Percentiles rank a stretch among this genome's conserved stretches.
These are phyloP conservation scores for Ctenopoma multispine DNA, from an alignment of 2,797 vertebrate genomes.

Conservation along the genomic window DNA sequence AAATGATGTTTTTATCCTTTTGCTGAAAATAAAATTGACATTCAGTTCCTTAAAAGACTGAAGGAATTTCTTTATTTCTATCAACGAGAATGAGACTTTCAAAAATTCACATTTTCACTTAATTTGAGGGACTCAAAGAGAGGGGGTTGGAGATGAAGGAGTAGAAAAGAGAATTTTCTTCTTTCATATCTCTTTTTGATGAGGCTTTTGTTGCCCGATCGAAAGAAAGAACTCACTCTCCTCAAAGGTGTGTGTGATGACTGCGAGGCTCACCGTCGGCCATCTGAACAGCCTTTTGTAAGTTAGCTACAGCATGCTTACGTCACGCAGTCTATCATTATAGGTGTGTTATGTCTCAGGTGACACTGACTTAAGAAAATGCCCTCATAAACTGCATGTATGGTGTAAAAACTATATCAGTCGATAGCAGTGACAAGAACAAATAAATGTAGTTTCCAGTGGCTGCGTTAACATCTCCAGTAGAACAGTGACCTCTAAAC, in stretches of 20 bases:
- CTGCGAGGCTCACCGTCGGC: slow-evolving; percentile 31
- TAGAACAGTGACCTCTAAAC: no score
- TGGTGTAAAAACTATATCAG: neutral
- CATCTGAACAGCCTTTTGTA: slow-evolving; percentile 39
- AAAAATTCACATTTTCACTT: neutral
- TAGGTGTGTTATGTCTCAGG: slow-evolving; percentile 14
- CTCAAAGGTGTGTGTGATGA: slow-evolving; percentile 56
- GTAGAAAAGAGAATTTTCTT: slow-evolving; percentile 15
- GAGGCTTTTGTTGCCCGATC: slow-evolving; percentile 57
- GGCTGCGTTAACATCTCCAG: no score
- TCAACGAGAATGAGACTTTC: neutral
- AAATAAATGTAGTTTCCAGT: no score
- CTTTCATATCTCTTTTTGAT: slow-evolving; percentile 49
- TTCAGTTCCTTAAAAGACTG: slow-evolving; percentile 75
- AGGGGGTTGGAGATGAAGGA: neutral
- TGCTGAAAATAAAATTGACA: slow-evolving; percentile 84
- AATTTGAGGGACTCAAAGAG: slow-evolving; percentile 30
- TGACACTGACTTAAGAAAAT: neutral
- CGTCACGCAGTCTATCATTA: slow-evolving; percentile 19
- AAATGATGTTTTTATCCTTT: slow-evolving; percentile 84
- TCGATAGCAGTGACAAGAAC: no score
- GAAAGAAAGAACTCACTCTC: slow-evolving; percentile 53
- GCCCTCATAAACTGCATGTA: no score
- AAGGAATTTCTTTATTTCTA: slow-evolving; percentile 47
- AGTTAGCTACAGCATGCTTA: slow-evolving; percentile 24